Conservation (phyloP, 2,113 vertebrate genomes). For the Elachura formosa region DNA sequence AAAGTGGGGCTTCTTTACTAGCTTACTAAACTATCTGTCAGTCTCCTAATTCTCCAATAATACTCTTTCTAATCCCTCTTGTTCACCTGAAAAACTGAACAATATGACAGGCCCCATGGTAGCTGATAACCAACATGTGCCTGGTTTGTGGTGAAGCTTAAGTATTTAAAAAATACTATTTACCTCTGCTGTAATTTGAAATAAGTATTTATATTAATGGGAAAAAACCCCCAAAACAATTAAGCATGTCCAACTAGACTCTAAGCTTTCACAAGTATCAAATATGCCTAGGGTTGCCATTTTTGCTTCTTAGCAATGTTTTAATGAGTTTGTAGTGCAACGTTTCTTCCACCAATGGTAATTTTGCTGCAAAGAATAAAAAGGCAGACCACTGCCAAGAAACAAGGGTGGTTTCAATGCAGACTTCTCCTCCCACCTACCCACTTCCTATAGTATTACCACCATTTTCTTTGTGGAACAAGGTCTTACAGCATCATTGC, state of each 20-base stretch:
- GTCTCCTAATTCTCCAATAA: not conserved
- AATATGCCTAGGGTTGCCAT: not conserved
- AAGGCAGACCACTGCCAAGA: not conserved
- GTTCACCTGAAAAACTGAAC: not conserved
- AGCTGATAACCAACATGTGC: not conserved
- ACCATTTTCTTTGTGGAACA: not conserved
- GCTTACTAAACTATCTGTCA: not conserved
- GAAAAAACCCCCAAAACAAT: not conserved
- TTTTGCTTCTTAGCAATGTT: not conserved
- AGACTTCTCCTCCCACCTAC: not conserved
- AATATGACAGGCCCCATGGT: not conserved
- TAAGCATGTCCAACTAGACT: not conserved
- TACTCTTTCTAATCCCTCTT: not conserved
- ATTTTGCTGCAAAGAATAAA: not conserved
- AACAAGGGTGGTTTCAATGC: not conserved
- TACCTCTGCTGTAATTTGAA: not conserved
- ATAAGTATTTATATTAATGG: not conserved
- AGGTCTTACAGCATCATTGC: not conserved
- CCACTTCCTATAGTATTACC: not conserved
- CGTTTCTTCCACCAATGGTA: not conserved
- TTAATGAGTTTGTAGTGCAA: not conserved
- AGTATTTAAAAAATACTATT: not conserved
- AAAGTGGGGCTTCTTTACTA: not conserved
- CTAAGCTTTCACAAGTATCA: not conserved
- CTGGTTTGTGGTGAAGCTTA: not conserved